Evolutionary conservation across 1,140 invertebrate species (phyloP).

Genomic region (Meloidogyne chitwoodi): DNA sequence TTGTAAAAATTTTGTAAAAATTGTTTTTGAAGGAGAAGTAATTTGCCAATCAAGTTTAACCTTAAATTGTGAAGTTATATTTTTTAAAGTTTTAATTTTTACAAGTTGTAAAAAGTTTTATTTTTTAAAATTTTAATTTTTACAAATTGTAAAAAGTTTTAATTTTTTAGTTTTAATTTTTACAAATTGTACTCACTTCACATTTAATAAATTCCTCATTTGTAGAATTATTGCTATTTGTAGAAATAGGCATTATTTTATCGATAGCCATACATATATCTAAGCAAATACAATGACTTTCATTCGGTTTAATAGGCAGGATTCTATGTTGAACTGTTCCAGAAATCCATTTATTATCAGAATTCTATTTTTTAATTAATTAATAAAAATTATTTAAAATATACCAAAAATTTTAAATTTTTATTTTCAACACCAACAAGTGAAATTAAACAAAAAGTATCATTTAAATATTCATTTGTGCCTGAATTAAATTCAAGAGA

Average conservation of each 20-base stretch:
- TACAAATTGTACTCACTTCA: neutral
- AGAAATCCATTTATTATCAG: slow-evolving; percentile 26
- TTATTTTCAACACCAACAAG: slow-evolving; percentile 5
- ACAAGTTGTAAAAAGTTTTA: neutral
- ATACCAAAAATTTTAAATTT: slow-evolving; percentile 44
- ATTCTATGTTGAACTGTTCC: slow-evolving; percentile 1
- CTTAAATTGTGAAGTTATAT: neutral
- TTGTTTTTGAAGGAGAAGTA: neutral
- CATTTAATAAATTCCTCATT: neutral
- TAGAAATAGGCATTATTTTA: slow-evolving; percentile 11
- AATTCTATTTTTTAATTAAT: slow-evolving; percentile 14
- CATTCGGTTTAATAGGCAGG: slow-evolving; percentile 13
- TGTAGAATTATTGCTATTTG: neutral
- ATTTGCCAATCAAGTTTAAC: neutral
- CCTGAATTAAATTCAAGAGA: slow-evolving; percentile 33
- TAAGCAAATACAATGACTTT: slow-evolving; percentile 21
- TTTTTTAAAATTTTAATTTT: neutral
- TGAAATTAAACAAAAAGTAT: slow-evolving; percentile 18
- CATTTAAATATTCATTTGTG: slow-evolving; percentile 20
- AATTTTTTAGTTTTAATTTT: neutral
- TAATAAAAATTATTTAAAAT: neutral
- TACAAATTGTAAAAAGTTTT: neutral
- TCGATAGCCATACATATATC: slow-evolving; percentile 30
- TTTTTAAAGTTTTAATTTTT: neutral
- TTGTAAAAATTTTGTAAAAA: slow-evolving; percentile 1